A percentile compares a stretch with the other conserved stretches of the same genome.
Evolutionary conservation across 2,113 vertebrate species (phyloP).

Genomic region (Shinisaurus crocodilurus): DNA sequence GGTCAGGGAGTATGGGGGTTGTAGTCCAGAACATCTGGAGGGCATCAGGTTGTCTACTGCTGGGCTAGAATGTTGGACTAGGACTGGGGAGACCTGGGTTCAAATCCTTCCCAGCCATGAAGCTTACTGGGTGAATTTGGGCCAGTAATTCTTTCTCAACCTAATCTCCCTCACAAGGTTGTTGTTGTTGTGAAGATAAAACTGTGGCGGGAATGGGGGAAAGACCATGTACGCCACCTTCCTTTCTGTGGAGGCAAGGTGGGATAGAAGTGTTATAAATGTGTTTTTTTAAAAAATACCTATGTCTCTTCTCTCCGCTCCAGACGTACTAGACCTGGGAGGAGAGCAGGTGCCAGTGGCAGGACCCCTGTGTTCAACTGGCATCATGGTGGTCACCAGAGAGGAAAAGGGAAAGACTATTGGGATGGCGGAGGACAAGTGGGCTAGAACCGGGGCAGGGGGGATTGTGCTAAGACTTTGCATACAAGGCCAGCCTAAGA

Average conservation of each 20-base stretch:
- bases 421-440: neutral
- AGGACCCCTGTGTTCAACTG: neutral
- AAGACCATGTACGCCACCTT: neutral
- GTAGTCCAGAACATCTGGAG: no score
- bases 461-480: neutral
- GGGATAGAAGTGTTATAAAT: neutral
- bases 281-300: neutral
- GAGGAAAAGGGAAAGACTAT: neutral
- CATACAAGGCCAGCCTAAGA: no score
- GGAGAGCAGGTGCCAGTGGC: neutral
- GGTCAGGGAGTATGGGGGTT: no score
- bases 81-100: neutral
- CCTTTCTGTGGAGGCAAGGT: neutral
- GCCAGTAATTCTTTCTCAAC: no score
- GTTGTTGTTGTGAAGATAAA: neutral
- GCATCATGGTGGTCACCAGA: neutral
- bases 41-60: no score
- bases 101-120: neutral
- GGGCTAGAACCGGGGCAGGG: neutral
- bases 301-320: neutral
- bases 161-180: neutral
- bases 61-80: neutral
- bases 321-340: neutral
- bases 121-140: neutral
- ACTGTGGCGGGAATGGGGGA: neutral